Percentiles rank a stretch among this genome's conserved stretches.
Conservation (phyloP, 2,113 vertebrate species). For the Scalopus aquaticus region DNA sequence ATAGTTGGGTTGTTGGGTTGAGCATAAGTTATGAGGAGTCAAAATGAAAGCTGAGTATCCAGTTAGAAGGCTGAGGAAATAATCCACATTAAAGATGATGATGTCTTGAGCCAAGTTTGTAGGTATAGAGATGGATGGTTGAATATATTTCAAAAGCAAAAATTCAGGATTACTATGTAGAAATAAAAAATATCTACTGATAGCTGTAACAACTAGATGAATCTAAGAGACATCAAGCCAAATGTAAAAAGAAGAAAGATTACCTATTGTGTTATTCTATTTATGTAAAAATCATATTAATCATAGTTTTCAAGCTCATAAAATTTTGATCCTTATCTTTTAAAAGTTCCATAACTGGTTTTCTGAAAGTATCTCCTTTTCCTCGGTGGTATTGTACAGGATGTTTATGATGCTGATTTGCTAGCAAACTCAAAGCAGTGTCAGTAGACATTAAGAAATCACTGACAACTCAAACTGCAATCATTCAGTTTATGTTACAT, state of each 20-base stretch:
- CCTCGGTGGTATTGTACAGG: not conserved
- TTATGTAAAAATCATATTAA: not conserved
- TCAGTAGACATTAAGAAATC: not conserved
- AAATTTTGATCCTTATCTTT: not conserved
- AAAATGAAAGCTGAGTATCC: not conserved
- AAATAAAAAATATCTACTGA: not conserved
- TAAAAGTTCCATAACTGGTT: not conserved
- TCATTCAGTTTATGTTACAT: not conserved
- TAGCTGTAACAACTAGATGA: not conserved
- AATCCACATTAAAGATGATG: not conserved
- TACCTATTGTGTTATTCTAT: not conserved
- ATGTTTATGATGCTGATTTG: not conserved
- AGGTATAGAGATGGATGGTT: not conserved
- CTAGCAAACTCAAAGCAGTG: not conserved
- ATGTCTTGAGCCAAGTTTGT: not conserved
- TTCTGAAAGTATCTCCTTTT: not conserved
- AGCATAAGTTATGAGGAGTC: not conserved
- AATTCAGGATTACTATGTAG: not conserved
- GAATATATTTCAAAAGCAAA: not conserved
- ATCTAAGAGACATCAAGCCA: not conserved
- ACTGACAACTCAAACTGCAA: not conserved
- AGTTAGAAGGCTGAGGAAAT: not conserved
- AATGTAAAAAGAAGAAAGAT: not conserved
- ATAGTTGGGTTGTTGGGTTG: not conserved
- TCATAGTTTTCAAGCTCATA: not conserved